Evolutionary conservation across 2,797 vertebrate genomes (phyloP).

Genomic region (Halcyon badia): DNA sequence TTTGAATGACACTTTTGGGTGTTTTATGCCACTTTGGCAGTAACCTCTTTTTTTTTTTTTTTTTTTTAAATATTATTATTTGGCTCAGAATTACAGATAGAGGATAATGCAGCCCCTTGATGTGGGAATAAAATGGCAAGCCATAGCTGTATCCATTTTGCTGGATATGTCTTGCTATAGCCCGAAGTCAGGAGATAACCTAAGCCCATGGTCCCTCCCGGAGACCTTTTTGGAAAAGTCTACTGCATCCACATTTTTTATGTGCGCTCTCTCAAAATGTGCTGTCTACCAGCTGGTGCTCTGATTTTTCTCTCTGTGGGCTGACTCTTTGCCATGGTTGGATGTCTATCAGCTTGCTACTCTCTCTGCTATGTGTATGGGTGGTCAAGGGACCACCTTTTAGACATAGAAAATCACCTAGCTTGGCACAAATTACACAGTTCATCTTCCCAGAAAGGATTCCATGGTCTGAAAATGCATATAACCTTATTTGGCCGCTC

Average conservation of each 20-base stretch:
- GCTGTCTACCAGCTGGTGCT: background rate
- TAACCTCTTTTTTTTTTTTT: background rate
- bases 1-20: slow-evolving; percentile 1
- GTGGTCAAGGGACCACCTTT: background rate
- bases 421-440: background rate
- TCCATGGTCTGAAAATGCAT: background rate
- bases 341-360: background rate
- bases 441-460: background rate
- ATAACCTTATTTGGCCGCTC: background rate
- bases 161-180: background rate
- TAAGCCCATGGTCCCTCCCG: background rate
- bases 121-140: background rate
- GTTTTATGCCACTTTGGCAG: background rate
- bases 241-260: background rate
- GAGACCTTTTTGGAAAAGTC: background rate
- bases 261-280: background rate
- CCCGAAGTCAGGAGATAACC: background rate
- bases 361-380: rapidly evolving
- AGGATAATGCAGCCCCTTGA: background rate
- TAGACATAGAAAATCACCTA: background rate
- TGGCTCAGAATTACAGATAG: slow-evolving; percentile 18
- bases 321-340: background rate
- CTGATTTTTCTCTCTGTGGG: background rate
- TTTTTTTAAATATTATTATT: background rate
- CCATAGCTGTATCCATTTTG: background rate